phyloP scores from a whole-genome alignment of 2,888 invertebrate species.

The Tetranychus truncatus region DNA sequence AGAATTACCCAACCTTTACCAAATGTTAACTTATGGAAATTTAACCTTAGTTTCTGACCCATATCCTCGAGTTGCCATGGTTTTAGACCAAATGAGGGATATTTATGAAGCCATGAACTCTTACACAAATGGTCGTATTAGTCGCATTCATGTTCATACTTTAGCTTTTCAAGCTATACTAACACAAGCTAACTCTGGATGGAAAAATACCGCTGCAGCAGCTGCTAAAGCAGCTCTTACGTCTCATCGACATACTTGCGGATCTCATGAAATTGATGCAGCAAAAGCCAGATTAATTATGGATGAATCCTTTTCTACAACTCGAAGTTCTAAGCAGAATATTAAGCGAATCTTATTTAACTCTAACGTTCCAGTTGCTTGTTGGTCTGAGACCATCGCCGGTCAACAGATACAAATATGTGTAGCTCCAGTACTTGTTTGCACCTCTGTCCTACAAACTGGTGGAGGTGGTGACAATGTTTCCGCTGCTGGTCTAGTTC shows the following conservation, averaged over 20 bases:
- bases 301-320: conserved; percentile 64
- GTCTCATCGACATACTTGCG: conserved; percentile 53
- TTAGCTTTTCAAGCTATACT: conserved; percentile 68
- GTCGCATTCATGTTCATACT: conserved; percentile 64
- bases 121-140: conserved; percentile 37
- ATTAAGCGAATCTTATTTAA: conserved; percentile 45
- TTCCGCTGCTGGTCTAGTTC: conserved; percentile 34
- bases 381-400: conserved; percentile 42
- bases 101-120: conserved; percentile 7
- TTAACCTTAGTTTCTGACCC: conserved; percentile 56
- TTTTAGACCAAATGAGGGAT: conserved; percentile 59
- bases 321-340: conserved; percentile 33
- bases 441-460: conserved; percentile 58
- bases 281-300: conserved; percentile 47
- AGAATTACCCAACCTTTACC: conserved; percentile 56
- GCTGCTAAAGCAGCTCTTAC: conserved; percentile 64
- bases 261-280: conserved; percentile 35
- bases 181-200: conserved; percentile 45
- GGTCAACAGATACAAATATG: conserved; percentile 43
- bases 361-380: conserved; percentile 53
- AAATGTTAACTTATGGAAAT: conserved; percentile 48
- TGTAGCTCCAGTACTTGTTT: conserved; percentile 63
- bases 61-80: conserved; percentile 56
- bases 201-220: conserved; percentile 59
- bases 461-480: conserved; percentile 74